Evolutionary conservation across 1,140 invertebrate species (phyloP).

Genomic region (Drosophila auraria): DNA sequence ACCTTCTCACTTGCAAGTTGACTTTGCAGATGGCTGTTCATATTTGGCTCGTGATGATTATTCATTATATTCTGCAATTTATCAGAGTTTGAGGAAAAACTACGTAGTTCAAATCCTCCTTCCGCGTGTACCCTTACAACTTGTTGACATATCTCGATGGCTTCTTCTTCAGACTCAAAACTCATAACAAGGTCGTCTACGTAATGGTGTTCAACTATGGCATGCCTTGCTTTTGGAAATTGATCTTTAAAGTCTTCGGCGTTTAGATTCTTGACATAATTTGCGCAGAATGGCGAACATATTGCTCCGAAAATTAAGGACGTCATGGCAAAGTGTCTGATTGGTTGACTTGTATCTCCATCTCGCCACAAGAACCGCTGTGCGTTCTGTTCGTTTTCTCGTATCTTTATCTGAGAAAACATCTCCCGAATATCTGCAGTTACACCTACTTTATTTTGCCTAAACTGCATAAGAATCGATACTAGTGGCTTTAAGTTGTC

Average conservation of each 20-base stretch:
- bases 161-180: constrained; percentile 12
- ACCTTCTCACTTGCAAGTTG: not conserved
- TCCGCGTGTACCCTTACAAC: not conserved
- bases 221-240: not conserved
- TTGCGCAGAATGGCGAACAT: constrained; percentile 6
- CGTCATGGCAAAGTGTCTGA: constrained; percentile 8
- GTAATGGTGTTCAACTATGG: not conserved
- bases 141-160: constrained; percentile 2
- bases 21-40: not conserved
- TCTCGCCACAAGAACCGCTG: constrained; percentile 14
- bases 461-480: constrained; percentile 3
- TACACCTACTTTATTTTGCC: not conserved
- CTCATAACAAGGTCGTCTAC: constrained; percentile 19
- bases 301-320: constrained; percentile 7
- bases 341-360: not conserved
- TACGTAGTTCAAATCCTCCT: constrained; percentile 5
- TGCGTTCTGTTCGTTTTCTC: not conserved
- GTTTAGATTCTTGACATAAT: constrained; percentile 6
- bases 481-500: not conserved
- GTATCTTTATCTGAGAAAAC: not conserved
- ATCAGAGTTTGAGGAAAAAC: constrained; percentile 6
- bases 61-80: constrained; percentile 7
- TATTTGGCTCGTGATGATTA: not conserved
- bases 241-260: not conserved
- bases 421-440: not conserved